A percentile compares a stretch with the other conserved stretches of the same genome.
Conservation (phyloP, 2,888 invertebrate species). For the Tachina grossa region DNA sequence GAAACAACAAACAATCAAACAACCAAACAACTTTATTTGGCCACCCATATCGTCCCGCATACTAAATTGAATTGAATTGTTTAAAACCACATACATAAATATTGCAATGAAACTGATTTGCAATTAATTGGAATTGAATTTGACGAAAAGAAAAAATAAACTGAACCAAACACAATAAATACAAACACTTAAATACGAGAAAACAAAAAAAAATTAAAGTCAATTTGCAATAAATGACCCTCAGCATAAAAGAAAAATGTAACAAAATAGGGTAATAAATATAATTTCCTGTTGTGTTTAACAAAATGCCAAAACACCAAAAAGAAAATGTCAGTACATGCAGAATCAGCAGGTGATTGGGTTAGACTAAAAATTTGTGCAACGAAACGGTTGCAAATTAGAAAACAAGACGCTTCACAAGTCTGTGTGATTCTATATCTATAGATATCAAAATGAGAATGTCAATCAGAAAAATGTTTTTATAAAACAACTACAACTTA, state of each 20-base stretch:
- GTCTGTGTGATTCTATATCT: constrained; percentile 44
- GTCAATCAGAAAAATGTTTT: constrained; percentile 55
- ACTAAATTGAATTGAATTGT: constrained; percentile 23
- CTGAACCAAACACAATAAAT: neutral
- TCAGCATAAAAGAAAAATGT: constrained; percentile 37
- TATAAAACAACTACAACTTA: neutral
- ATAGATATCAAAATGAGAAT: constrained; percentile 52
- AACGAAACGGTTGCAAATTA: constrained; percentile 62
- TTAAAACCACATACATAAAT: constrained; percentile 59
- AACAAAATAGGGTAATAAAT: constrained; percentile 34
- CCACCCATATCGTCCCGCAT: constrained; percentile 65
- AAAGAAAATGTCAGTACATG: neutral
- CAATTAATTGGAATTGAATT: constrained; percentile 62
- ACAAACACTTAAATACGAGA: constrained; percentile 1
- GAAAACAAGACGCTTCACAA: constrained; percentile 67
- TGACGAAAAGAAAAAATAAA: neutral
- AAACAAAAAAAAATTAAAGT: constrained; percentile 32
- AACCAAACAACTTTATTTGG: constrained; percentile 2
- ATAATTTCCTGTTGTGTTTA: constrained; percentile 38
- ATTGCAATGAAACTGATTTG: constrained; percentile 55
- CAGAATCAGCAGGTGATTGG: constrained; percentile 62
- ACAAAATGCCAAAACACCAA: constrained; percentile 4
- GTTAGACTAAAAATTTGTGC: neutral
- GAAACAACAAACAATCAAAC: neutral
- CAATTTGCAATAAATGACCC: constrained; percentile 29